phyloP scores from a whole-genome alignment of 2,888 invertebrate genomes.

The Lapara coniferarum region DNA sequence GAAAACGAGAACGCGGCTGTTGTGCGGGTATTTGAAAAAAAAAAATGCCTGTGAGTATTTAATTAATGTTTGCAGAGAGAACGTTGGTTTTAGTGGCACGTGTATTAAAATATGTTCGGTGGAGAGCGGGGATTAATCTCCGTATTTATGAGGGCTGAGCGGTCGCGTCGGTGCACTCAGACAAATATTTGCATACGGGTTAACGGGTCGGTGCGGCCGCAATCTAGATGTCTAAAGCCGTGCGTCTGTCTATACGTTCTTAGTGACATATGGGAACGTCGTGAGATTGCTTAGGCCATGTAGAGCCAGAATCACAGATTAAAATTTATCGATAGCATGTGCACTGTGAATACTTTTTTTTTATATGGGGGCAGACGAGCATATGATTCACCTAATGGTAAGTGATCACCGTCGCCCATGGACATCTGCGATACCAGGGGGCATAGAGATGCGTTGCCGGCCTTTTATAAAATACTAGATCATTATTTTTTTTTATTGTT shows the following conservation, averaged over 20 bases:
- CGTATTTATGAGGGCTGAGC: conserved; percentile 43
- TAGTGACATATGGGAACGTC: conserved; percentile 30
- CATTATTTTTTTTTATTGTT: too few species aligned
- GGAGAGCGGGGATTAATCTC: conserved; percentile 41
- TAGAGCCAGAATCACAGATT: too few species aligned
- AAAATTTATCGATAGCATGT: too few species aligned
- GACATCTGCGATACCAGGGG: too few species aligned
- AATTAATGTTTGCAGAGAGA: conserved; percentile 16
- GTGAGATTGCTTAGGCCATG: neutral
- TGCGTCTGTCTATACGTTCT: conserved; percentile 35
- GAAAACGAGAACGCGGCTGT: neutral
- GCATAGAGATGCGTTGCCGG: too few species aligned
- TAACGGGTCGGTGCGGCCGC: conserved; percentile 27
- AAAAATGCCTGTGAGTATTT: neutral
- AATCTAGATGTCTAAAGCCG: conserved; percentile 21
- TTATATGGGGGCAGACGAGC: too few species aligned
- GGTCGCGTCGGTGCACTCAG: conserved; percentile 23
- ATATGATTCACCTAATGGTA: too few species aligned
- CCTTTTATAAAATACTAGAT: too few species aligned
- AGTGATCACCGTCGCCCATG: too few species aligned
- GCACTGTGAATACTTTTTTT: neutral
- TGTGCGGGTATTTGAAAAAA: neutral
- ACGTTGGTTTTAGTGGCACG: conserved; percentile 36
- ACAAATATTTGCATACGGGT: conserved; percentile 42
- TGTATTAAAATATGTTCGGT: conserved; percentile 33